Evolutionary conservation across 1,140 invertebrate genomes (phyloP).

Genomic region (Mylabris phalerata): DNA sequence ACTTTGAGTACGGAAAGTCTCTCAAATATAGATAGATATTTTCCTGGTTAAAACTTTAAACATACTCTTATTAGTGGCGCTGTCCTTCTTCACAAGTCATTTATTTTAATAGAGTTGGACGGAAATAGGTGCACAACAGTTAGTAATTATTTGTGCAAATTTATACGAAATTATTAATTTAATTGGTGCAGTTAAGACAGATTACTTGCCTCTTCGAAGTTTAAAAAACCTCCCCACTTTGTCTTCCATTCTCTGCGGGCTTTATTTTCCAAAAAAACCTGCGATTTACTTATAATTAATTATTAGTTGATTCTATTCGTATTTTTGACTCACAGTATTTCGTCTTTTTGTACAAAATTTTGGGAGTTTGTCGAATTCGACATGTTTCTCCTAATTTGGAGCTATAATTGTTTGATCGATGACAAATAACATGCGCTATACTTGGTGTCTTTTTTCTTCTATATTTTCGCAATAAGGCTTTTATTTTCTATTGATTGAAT

Average conservation of each 20-base stretch:
- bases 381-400: background rate
- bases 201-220: slow-evolving; percentile 21
- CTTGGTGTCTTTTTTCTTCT: too few species aligned
- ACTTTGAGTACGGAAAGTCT: slow-evolving; percentile 9
- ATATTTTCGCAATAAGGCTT: too few species aligned
- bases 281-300: slow-evolving; percentile 17
- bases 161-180: too few species aligned
- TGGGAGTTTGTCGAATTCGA: background rate
- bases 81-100: too few species aligned
- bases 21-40: slow-evolving; percentile 10
- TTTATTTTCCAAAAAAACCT: slow-evolving; percentile 17
- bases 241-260: slow-evolving; percentile 19
- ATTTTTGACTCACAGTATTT: background rate
- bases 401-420: background rate
- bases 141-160: too few species aligned
- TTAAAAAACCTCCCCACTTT: slow-evolving; percentile 24
- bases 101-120: too few species aligned
- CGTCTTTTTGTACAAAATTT: slow-evolving; percentile 4
- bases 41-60: background rate
- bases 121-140: too few species aligned
- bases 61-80: too few species aligned
- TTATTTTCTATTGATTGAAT: too few species aligned
- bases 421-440: too few species aligned
- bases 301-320: background rate
- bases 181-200: too few species aligned